A percentile compares a stretch with the other conserved stretches of the same genome.
Evolutionary conservation across 2,888 invertebrate genomes (phyloP).

Genomic region (Apotomis betuletana): DNA sequence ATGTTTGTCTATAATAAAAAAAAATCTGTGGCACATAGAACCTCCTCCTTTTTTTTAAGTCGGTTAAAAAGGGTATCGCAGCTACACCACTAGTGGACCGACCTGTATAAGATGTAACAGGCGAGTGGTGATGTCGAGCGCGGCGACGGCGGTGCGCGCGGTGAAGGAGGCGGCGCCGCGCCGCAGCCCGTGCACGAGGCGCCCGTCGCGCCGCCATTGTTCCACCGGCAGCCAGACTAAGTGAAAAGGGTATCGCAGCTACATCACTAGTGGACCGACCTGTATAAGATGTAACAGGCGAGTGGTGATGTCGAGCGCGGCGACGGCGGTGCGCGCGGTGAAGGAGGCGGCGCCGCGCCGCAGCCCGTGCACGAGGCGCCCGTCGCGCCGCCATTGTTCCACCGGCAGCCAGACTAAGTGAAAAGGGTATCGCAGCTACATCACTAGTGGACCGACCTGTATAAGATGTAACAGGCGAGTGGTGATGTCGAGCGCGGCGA

Average conservation of each 20-base stretch:
- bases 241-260: not conserved
- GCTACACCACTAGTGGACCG: not conserved
- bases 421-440: not conserved
- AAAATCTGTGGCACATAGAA: too few species aligned
- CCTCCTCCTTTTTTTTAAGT: too few species aligned
- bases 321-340: constrained; percentile 7
- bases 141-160: constrained; percentile 7
- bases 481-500: constrained; percentile 7
- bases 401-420: not conserved
- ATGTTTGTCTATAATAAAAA: too few species aligned
- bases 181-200: constrained; percentile 90
- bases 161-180: constrained; percentile 4
- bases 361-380: constrained; percentile 1
- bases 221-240: constrained; percentile 3
- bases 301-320: constrained; percentile 7
- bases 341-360: constrained; percentile 2
- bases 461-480: constrained; percentile 4
- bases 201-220: not conserved
- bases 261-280: not conserved
- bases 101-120: constrained; percentile 2
- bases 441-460: not conserved
- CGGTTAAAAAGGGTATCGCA: too few species aligned
- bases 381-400: constrained; percentile 7
- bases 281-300: constrained; percentile 4
- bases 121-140: constrained; percentile 7